Evolutionary conservation across 2,797 vertebrate genomes (phyloP).

Genomic region (Craterocephalus amniculus): DNA sequence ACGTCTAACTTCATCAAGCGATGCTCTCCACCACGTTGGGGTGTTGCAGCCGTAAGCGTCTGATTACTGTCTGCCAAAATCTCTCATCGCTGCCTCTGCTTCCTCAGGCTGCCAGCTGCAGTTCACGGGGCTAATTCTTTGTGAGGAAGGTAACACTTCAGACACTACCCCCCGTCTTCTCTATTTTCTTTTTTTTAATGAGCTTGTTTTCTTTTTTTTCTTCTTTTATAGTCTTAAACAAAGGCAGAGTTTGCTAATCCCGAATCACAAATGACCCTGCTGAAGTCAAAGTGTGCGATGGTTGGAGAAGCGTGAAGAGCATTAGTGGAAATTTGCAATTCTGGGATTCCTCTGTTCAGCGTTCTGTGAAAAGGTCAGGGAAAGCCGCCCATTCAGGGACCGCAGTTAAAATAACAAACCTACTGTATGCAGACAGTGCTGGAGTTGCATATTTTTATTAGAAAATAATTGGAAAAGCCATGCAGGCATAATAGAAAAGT

Average conservation of each 20-base stretch:
- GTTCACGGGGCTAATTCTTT: slow-evolving; percentile 64
- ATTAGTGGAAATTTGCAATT: slow-evolving; percentile 54
- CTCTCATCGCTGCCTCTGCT: slow-evolving; percentile 57
- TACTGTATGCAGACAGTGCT: slow-evolving; percentile 24
- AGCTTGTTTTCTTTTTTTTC: background rate
- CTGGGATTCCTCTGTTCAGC: slow-evolving; percentile 56
- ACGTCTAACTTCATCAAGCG: slow-evolving; percentile 19
- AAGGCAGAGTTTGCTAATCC: slow-evolving; percentile 33
- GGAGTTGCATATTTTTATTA: slow-evolving; percentile 15
- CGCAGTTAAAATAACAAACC: slow-evolving; percentile 1
- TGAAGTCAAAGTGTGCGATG: slow-evolving; percentile 21
- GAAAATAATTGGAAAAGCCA: background rate
- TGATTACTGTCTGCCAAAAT: slow-evolving; percentile 66
- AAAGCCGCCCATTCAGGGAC: slow-evolving; percentile 21
- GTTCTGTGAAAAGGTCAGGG: slow-evolving; percentile 31
- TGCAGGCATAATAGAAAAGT: slow-evolving; percentile 5
- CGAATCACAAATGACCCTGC: slow-evolving; percentile 8
- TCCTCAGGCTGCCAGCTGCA: slow-evolving; percentile 56
- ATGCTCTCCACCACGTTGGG: slow-evolving; percentile 19
- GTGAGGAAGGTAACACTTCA: background rate
- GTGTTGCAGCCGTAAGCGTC: slow-evolving; percentile 35
- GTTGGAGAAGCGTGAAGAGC: slow-evolving; percentile 20
- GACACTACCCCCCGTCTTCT: too few relatives aligned
- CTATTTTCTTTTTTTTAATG: background rate
- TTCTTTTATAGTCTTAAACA: slow-evolving; percentile 11